Evolutionary conservation across 1,140 invertebrate species (phyloP).

Genomic region (Artemia franciscana): DNA sequence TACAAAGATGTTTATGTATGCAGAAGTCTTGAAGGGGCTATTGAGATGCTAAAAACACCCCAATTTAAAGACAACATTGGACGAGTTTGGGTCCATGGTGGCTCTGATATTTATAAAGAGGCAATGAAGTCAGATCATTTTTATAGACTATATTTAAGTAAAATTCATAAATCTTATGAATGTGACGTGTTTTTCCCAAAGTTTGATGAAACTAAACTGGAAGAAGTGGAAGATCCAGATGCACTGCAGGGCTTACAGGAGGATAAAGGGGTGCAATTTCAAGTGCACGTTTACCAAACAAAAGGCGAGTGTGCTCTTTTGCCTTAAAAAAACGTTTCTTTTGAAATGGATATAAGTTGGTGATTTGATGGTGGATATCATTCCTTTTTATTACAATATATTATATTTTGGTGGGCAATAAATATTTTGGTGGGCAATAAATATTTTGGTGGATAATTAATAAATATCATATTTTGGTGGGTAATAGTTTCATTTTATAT

Average conservation of each 20-base stretch:
- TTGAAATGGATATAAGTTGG: no score
- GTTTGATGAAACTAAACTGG: slow-evolving; percentile 5
- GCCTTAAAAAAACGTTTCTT: no score
- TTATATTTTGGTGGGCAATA: no score
- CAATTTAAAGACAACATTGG: slow-evolving; percentile 4
- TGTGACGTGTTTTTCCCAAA: slow-evolving; percentile 8
- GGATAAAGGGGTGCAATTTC: slow-evolving; percentile 3
- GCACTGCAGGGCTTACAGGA: slow-evolving; percentile 6
- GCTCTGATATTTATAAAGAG: slow-evolving; percentile 3
- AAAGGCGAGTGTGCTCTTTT: slow-evolving; percentile 1
- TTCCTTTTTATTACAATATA: no score
- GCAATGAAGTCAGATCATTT: slow-evolving; percentile 8
- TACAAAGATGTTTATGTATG: slow-evolving; percentile 6
- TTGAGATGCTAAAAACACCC: background rate
- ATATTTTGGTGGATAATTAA: no score
- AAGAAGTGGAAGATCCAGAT: slow-evolving; percentile 6
- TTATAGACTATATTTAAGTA: slow-evolving; percentile 8
- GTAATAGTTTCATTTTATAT: no score
- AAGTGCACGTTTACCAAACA: slow-evolving; percentile 8
- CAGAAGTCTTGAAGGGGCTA: slow-evolving; percentile 2
- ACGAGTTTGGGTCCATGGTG: slow-evolving; percentile 10
- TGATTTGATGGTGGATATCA: no score
- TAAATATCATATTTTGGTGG: no score
- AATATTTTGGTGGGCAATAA: no score
- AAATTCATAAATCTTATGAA: slow-evolving; percentile 1